These are phyloP conservation scores for Haliclona indistincta DNA, from an alignment of 37 sponge, comb jelly and placozoan genomes.

Conservation along the genomic window DNA sequence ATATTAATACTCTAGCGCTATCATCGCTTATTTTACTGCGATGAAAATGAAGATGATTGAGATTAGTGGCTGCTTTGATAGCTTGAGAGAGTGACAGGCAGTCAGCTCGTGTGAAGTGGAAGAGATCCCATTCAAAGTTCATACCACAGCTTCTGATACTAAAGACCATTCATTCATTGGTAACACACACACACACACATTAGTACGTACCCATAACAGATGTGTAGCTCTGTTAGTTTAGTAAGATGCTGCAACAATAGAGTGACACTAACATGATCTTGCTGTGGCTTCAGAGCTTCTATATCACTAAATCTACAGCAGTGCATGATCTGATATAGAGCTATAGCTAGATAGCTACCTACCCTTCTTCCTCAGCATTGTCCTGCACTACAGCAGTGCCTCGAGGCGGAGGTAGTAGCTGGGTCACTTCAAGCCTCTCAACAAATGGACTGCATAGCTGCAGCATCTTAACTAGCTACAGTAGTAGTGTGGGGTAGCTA, in stretches of 20 bases:
- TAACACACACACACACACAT: neutral
- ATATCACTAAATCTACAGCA: constrained; percentile 52
- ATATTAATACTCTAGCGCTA: constrained; percentile 73
- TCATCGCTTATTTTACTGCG: constrained; percentile 78
- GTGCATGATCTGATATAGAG: neutral
- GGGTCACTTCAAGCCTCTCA: constrained; percentile 56
- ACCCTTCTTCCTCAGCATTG: constrained; percentile 72
- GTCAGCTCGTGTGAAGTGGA: constrained; percentile 84
- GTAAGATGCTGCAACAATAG: constrained; percentile 51
- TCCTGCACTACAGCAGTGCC: constrained; percentile 22
- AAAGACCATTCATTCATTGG: neutral
- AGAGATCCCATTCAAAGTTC: constrained; percentile 96
- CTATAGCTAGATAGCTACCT: neutral
- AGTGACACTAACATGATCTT: constrained; percentile 78
- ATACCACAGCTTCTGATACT: constrained; percentile 89
- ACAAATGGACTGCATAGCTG: constrained; percentile 77
- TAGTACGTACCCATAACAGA: constrained; percentile 77
- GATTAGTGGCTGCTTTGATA: constrained; percentile 55
- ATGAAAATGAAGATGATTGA: constrained; percentile 39
- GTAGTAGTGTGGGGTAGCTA: neutral
- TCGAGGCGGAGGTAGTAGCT: constrained; percentile 75
- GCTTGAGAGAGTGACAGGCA: constrained; percentile 72
- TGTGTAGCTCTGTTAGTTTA: constrained; percentile 64
- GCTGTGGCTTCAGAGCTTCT: constrained; percentile 12
- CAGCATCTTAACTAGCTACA: constrained; percentile 71